Conservation (phyloP, 2,797 vertebrate species). For the Stomatorhinus walkeri region DNA sequence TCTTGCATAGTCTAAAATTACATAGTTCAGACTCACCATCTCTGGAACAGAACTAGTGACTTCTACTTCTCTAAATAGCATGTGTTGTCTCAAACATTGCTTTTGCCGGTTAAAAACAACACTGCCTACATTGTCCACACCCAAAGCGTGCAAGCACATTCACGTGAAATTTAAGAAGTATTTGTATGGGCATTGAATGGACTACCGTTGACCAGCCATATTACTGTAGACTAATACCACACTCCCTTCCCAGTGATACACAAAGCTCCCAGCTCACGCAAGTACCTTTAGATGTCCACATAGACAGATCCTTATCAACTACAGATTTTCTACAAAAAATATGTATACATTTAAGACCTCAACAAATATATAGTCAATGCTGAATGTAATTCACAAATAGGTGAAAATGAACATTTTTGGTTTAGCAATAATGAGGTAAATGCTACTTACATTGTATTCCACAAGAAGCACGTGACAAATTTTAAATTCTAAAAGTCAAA, state of each 20-base stretch:
- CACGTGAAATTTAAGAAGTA: not conserved
- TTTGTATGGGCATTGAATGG: not conserved
- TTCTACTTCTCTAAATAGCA: not conserved
- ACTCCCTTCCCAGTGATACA: not conserved
- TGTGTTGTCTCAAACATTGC: not conserved
- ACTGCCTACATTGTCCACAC: not conserved
- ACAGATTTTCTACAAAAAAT: not conserved
- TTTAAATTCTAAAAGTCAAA: not conserved
- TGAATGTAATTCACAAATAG: not conserved
- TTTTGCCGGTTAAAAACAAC: not conserved
- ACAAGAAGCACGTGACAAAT: not conserved
- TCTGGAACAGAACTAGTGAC: not conserved
- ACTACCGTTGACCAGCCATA: not conserved
- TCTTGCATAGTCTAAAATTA: not conserved
- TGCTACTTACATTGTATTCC: not conserved
- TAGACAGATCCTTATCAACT: not conserved
- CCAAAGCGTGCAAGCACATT: not conserved
- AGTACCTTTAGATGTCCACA: not conserved
- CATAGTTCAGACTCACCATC: not conserved
- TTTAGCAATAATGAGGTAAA: not conserved
- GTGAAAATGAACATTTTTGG: not conserved
- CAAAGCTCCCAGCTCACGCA: not conserved
- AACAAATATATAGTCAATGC: not conserved
- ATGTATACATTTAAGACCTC: not conserved
- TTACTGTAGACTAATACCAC: not conserved